These are phyloP conservation scores for Brachirus orientalis DNA, from an alignment of 2,113 vertebrate genomes.

Conservation along the genomic window DNA sequence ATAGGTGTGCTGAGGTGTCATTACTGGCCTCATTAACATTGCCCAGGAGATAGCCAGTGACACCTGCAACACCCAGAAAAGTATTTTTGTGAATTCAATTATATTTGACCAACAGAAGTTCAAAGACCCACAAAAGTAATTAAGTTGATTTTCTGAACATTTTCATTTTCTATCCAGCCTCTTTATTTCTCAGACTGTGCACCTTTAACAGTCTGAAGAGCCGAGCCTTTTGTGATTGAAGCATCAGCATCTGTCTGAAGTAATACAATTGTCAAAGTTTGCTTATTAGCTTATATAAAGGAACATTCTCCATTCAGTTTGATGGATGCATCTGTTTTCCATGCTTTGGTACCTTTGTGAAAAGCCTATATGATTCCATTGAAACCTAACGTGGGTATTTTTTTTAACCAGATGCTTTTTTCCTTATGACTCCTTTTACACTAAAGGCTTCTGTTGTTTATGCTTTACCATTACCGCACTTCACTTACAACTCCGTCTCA, in stretches of 20 bases:
- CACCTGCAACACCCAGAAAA: conserved; percentile 21
- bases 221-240: conserved; percentile 4
- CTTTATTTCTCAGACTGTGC: conserved; percentile 8
- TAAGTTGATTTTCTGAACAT: conserved; percentile 15
- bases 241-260: conserved; percentile 18
- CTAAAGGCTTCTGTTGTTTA: conserved; percentile 2
- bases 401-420: conserved; percentile 6
- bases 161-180: neutral
- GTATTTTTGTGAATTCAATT: conserved; percentile 32
- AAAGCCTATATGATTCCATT: neutral
- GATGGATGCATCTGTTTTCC: conserved; percentile 17
- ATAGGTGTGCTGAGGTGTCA: conserved; percentile 11
- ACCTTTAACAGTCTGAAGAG: conserved; percentile 2
- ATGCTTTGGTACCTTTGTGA: conserved; percentile 6
- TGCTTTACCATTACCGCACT: conserved; percentile 12
- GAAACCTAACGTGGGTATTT: conserved; percentile 2
- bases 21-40: conserved; percentile 37
- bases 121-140: conserved; percentile 21
- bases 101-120: conserved; percentile 32
- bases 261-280: conserved; percentile 13
- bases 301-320: conserved; percentile 9
- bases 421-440: conserved; percentile 3
- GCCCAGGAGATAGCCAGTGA: conserved; percentile 6
- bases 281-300: conserved; percentile 39
- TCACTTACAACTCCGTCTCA: conserved; percentile 15